Base-by-base conservation (phyloP, 2,113 vertebrate species). In the Deroptyus accipitrinus region DNA sequence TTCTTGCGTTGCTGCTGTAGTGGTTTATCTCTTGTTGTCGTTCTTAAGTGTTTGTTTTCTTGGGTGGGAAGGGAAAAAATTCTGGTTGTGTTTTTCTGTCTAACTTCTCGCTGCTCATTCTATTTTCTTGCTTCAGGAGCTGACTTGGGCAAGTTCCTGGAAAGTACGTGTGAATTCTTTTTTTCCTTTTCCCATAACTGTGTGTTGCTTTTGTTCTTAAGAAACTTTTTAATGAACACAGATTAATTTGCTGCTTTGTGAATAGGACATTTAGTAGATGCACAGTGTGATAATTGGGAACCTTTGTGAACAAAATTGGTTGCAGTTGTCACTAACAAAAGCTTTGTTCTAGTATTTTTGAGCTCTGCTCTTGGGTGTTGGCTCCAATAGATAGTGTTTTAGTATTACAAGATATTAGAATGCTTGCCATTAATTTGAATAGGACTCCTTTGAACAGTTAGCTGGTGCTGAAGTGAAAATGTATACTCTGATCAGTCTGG, bases 81-180 rank as follows among this genome's bases (percentile, higher is more conserved):
- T 81, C 17, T 73, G 42, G 11, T 84, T 61, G 7, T 89, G 10
- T 78, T 88, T 7, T 37, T 90, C 62, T 90, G 27, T 68, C 75
- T 96, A 96, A 96, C 74, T 62, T 94, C 30, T 93, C 62, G 46
- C 77, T 90, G 77, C 88, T 94, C 83, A 13, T 96, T 97, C 85
- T 95, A 2, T 94, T 96, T 96, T 85, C 92, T 88, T 95, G 92
- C 96, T 96, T 96, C 96, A 96, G 95, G 96, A 97, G 94, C 96
- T 96, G 95, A 93, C 76, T 96, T 95, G 90, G 94, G 95, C 88
- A 96, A 92, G 94, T 96, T 96, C 92, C 81, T 94, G 91, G 94
- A 95, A 95, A 97, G 96, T 95, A 95, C 76, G 93, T 96, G 92
- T 92, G 35, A 79, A 4, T 52, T 83, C 33, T 92, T 81, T 67